Percentiles rank a stretch among this genome's conserved stretches.
Evolutionary conservation across 2,888 invertebrate species (phyloP).

Genomic region (Drosophila neutralis): DNA sequence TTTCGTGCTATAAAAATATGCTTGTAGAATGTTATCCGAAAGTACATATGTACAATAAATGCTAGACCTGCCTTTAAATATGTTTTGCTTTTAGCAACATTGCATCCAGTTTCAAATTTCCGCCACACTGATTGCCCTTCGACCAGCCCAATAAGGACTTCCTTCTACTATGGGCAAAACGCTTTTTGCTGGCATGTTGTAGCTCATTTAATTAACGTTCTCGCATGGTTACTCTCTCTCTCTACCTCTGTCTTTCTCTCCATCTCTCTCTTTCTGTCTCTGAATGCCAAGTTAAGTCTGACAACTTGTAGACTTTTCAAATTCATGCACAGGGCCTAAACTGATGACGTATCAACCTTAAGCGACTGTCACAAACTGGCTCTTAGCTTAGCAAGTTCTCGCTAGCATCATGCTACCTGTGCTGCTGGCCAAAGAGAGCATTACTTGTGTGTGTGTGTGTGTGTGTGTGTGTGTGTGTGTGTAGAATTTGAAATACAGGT

Average conservation of each 20-base stretch:
- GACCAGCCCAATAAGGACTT: slow-evolving; percentile 48
- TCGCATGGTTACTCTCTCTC: slow-evolving; percentile 12
- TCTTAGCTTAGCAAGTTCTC: slow-evolving; percentile 23
- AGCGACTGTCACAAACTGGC: slow-evolving; percentile 42
- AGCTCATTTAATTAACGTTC: slow-evolving; percentile 46
- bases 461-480: background rate
- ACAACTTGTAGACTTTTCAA: slow-evolving; percentile 31
- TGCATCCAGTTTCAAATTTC: slow-evolving; percentile 5
- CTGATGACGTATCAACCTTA: slow-evolving; percentile 64
- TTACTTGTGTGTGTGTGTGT: slow-evolving; percentile 1
- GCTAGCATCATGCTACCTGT: slow-evolving; percentile 36
- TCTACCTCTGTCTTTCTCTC: slow-evolving; percentile 7
- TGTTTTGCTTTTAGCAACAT: background rate
- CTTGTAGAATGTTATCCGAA: background rate
- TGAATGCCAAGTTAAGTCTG: slow-evolving; percentile 36
- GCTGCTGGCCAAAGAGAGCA: slow-evolving; percentile 34
- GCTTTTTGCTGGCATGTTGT: slow-evolving; percentile 26
- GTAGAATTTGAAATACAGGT: slow-evolving; percentile 51
- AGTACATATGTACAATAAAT: background rate
- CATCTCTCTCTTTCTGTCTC: slow-evolving; percentile 24
- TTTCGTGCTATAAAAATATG: background rate
- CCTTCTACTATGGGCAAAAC: slow-evolving; percentile 22
- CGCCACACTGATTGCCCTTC: slow-evolving; percentile 5
- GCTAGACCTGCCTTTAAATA: background rate
- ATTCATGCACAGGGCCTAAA: slow-evolving; percentile 25